These are phyloP conservation scores for Orbicella faveolata DNA, from an alignment of 64 coral and sea anemone genomes.

Conservation along the genomic window DNA sequence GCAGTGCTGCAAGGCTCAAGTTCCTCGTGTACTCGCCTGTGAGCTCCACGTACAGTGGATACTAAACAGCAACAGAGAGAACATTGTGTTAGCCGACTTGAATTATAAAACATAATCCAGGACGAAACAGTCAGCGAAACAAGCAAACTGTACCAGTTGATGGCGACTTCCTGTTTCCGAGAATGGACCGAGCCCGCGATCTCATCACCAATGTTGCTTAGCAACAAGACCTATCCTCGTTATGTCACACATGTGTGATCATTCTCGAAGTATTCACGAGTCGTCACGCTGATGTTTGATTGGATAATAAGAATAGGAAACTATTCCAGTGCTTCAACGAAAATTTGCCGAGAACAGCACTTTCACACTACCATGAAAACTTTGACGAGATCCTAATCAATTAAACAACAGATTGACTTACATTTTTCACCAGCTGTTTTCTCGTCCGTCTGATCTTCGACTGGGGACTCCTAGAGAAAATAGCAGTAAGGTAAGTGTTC, in stretches of 20 bases:
- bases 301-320: no score
- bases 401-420: background rate
- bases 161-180: background rate
- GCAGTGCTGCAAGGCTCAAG: background rate
- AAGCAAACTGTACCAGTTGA: background rate
- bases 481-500: background rate
- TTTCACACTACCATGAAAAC: background rate
- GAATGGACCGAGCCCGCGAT: background rate
- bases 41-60: background rate
- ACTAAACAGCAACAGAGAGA: background rate
- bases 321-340: no score
- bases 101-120: background rate
- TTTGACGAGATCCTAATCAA: background rate
- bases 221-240: background rate
- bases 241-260: background rate
- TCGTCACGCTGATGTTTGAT: no score
- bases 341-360: no score
- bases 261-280: no score
- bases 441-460: constrained; percentile 23
- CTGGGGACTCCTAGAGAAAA: background rate
- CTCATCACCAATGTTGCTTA: background rate
- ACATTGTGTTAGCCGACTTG: background rate
- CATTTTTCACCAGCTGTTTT: constrained; percentile 24
- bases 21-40: constrained; percentile 13
- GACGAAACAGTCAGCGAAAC: background rate